Percentiles rank a stretch among this genome's conserved stretches.
Evolutionary conservation across 2,888 invertebrate species (phyloP).

Genomic region (Nezara viridula): DNA sequence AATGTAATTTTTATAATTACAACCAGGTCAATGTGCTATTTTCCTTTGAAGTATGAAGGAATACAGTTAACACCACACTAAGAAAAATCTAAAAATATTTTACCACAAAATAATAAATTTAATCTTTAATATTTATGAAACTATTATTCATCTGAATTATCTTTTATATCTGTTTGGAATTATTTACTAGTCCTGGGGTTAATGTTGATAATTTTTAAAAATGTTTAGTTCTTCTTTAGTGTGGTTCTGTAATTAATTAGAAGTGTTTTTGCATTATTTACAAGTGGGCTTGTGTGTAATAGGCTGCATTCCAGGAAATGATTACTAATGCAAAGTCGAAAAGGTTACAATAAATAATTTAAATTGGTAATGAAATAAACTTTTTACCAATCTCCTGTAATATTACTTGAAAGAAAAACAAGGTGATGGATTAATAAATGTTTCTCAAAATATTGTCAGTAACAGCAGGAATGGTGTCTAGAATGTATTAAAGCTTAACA

Average conservation of each 20-base stretch:
- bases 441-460: background rate
- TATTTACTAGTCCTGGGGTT: background rate
- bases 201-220: background rate
- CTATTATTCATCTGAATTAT: background rate
- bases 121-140: background rate
- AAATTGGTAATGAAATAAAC: slow-evolving; percentile 5
- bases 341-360: background rate
- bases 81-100: background rate
- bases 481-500: background rate
- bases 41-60: background rate
- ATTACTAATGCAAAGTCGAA: slow-evolving; percentile 16
- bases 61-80: background rate
- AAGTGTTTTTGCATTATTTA: background rate
- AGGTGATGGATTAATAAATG: background rate
- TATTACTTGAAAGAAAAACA: slow-evolving; percentile 35
- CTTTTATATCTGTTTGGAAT: background rate
- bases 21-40: slow-evolving; percentile 25
- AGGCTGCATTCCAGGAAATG: slow-evolving; percentile 22
- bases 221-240: background rate
- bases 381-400: slow-evolving; percentile 34
- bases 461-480: slow-evolving; percentile 12
- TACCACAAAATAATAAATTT: background rate
- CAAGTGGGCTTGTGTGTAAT: background rate
- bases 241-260: background rate
- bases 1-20: too few species aligned